Base-by-base conservation (phyloP, 2,113 vertebrate species). In the Coregonus clupeaformis region DNA sequence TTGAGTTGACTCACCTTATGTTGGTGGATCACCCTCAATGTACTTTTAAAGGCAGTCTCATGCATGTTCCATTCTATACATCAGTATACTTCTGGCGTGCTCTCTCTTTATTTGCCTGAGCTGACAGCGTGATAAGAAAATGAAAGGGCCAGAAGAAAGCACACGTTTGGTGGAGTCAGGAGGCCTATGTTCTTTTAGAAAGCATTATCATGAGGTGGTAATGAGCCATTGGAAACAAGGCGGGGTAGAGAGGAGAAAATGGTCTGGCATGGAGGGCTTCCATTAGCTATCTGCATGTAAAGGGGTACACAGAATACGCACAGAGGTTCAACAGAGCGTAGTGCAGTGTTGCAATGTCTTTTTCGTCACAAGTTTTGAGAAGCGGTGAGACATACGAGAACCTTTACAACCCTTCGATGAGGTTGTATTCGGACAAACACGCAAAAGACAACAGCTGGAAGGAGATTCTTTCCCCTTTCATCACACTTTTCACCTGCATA, bases 191-290 rank as follows among this genome's bases (percentile, higher is more conserved):
- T 2, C 27, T 27, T 27, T 27, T 27, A 27, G 27, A 2, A 27
- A 27, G 27, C 27, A 27, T 27, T 27, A 27, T 2, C 27, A 27
- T 27, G 27, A 1, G 77, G 70, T 30, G 47, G 13, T 71, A 83
- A 82, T 84, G 79, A 83, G 29, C 75, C 80, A 77, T 87, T 59
- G 76, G 82, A 84, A 76, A 22, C 52, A 12, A 72, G 18, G 69
- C 52, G 65, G 32, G 79, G n/a, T n/a, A n/a, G n/a, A n/a, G n/a
- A n/a, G n/a, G n/a, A n/a, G n/a, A n/a, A n/a, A n/a, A n/a, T n/a
- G n/a, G n/a, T n/a, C n/a, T n/a, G 68, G 68, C 74, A 71, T 76
- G 45, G 45, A 71, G 55, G 9, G 70, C 27, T 5, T 45, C 77
- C 13, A 64, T 67, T 60, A 65, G 16, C 66, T 64, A 2, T 36